Evolutionary conservation across 2,113 vertebrate species (phyloP).

Genomic region (Microtus oregoni): DNA sequence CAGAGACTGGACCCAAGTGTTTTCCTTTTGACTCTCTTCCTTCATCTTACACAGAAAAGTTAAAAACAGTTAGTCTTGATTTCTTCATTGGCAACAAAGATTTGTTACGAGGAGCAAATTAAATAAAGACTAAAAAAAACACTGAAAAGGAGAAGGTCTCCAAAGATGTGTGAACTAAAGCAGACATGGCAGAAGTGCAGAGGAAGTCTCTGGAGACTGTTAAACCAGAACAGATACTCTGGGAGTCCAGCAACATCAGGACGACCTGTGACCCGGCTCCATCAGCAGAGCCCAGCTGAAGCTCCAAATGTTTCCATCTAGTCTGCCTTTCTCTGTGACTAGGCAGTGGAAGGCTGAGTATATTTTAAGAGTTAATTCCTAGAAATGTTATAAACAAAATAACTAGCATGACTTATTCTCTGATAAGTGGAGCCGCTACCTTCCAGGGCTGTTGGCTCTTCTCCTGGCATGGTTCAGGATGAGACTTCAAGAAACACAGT

Average conservation of each 20-base stretch:
- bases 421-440: not conserved
- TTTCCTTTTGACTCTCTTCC: not conserved
- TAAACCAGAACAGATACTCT: not conserved
- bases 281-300: not conserved
- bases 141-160: not conserved
- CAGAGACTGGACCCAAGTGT: not conserved
- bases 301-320: not conserved
- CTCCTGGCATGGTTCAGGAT: not conserved
- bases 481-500: not conserved
- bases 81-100: slow-evolving; percentile 18
- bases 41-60: not conserved
- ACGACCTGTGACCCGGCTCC: not conserved
- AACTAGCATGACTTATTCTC: not conserved
- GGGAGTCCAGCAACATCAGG: not conserved
- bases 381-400: not conserved
- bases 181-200: not conserved
- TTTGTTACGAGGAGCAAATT: not conserved
- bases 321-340: not conserved
- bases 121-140: slow-evolving; percentile 4
- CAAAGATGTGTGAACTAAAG: not conserved
- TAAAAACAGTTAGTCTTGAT: not conserved
- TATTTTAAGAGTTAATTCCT: not conserved
- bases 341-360: not conserved
- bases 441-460: not conserved
- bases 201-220: not conserved